Evolutionary conservation across 2,113 vertebrate genomes (phyloP), one percentile per base, ranked within the genome.

Genomic region (Clinocottus analis): DNA sequence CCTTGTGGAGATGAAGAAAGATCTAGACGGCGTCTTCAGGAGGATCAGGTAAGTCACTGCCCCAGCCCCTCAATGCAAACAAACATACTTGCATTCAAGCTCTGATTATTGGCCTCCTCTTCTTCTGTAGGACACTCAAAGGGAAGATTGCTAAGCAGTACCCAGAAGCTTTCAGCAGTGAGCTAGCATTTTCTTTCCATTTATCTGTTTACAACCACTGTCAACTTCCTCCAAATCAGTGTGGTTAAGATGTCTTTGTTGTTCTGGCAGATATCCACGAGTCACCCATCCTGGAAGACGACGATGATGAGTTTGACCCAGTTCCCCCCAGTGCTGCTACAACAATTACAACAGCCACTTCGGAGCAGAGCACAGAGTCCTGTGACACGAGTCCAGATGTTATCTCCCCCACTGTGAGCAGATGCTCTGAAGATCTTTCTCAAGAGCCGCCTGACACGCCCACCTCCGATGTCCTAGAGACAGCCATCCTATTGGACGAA

Each of bases 1-100:
- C 0, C 92, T 99, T 64, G 95, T 97, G 69, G 98, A 99, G 77
- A 98, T 99, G 97, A 99, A 99, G 87, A 97, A 97, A 83, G 98
- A 99, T 62, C 92, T 99, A 80, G 98, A 99, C 89, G 96, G 96
- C 78, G 95, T 99, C 81, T 99, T 99, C 89, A 94, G 98, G 21
- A 95, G 98, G 87, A 99, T 99, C 92, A 95, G 97, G 97, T 97
- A 60, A 71, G 64, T 39, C 10, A 13, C 11, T 27, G 1, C 10
- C 43, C 29, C n/a, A 13, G 1, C 3, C 41, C 21, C 21, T 0
- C 8, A 4, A 4, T 49, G 13, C 7, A 60, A 9, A 60, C 4
- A 4, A 21, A 45, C n/a, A 58, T 6, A 43, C 5, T 27, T 25
- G 23, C 45, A 13, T 25, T 61, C 16, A 55, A 31, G 5, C 3